Percentiles rank a stretch among this genome's conserved stretches.
These are phyloP conservation scores for Isaurus tuberculatus DNA, from an alignment of 92 coral and sea anemone species.

Conservation along the genomic window DNA sequence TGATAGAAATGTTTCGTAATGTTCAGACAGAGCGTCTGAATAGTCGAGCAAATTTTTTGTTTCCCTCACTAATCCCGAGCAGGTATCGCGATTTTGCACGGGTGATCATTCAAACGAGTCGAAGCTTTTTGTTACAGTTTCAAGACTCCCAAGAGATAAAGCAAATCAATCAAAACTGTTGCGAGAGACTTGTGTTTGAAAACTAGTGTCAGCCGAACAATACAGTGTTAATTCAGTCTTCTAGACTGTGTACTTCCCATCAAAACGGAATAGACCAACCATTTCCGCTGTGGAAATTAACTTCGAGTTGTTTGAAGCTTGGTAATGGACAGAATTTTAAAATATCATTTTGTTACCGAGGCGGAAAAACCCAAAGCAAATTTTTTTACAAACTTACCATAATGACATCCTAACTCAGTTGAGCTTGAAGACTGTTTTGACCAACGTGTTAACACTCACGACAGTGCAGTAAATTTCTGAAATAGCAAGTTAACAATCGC, in stretches of 20 bases:
- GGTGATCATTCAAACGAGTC: neutral
- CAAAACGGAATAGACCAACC: neutral
- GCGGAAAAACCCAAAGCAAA: neutral
- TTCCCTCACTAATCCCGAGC: neutral
- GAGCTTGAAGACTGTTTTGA: neutral
- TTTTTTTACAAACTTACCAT: slow-evolving; percentile 22
- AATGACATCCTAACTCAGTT: neutral
- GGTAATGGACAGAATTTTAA: neutral
- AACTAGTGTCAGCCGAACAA: slow-evolving; percentile 27
- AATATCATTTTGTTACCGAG: neutral
- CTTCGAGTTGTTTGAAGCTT: neutral
- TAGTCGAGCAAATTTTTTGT: neutral
- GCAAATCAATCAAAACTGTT: neutral
- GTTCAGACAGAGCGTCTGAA: neutral
- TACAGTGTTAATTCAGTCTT: neutral
- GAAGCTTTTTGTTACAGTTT: neutral
- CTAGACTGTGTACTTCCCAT: neutral
- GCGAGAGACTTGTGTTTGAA: slow-evolving; percentile 7
- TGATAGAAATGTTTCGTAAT: neutral
- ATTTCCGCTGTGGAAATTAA: slow-evolving; percentile 36
- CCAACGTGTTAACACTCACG: neutral
- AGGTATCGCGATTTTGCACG: neutral
- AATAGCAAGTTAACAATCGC: neutral
- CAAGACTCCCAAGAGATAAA: slow-evolving; percentile 6
- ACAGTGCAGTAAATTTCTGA: neutral